These are phyloP conservation scores for Ictalurus punctatus DNA, from an alignment of 2,113 vertebrate species.

Conservation along the genomic window DNA sequence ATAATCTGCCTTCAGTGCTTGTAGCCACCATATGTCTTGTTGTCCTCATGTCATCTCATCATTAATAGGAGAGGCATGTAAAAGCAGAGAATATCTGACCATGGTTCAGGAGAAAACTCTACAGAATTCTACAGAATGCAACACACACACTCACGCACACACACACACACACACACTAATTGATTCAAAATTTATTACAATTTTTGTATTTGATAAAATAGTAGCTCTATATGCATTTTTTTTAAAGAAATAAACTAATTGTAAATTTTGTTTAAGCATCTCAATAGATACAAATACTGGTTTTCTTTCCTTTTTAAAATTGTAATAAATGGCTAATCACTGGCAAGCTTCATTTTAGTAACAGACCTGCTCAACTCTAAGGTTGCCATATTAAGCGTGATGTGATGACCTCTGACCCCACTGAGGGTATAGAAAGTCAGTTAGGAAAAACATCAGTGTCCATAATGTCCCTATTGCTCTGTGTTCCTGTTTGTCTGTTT, in stretches of 20 bases:
- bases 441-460: neutral
- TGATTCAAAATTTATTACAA: neutral
- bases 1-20: neutral
- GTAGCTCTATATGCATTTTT: neutral
- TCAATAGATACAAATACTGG: neutral
- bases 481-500: neutral
- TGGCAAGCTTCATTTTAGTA: neutral
- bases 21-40: conserved; percentile 38
- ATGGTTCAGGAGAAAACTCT: conserved; percentile 11
- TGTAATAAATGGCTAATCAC: neutral
- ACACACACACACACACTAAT: too few species aligned
- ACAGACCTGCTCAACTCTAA: neutral
- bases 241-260: too few species aligned
- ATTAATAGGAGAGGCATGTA: conserved; percentile 51
- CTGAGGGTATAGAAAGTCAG: conserved; percentile 11
- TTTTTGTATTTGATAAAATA: neutral
- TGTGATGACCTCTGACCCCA: conserved; percentile 31
- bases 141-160: neutral
- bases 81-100: conserved; percentile 41
- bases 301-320: neutral
- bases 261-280: neutral
- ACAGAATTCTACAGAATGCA: conserved; percentile 26
- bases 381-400: conserved; percentile 41
- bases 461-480: neutral
- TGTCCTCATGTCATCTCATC: conserved; percentile 32